Conservation (phyloP, 1,140 invertebrate genomes). For the Temnothorax curvispinosus region DNA sequence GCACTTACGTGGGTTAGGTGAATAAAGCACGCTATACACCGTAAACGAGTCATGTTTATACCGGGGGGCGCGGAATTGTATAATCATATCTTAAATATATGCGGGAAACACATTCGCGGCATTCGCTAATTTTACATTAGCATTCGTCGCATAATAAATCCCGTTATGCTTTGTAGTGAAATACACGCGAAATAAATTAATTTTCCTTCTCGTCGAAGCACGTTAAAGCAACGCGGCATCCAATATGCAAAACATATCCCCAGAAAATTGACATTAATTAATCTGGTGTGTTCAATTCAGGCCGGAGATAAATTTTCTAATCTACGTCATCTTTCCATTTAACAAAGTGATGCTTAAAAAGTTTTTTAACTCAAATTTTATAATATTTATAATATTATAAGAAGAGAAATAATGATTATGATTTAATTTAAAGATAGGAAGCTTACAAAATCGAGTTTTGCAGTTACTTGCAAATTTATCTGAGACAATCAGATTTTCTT, state of each 20-base stretch:
- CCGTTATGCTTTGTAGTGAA: not conserved
- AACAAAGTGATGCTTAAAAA: not conserved
- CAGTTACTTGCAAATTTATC: not conserved
- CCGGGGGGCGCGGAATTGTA: not conserved
- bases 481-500: not conserved
- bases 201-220: not conserved
- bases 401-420: not conserved
- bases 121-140: conserved; percentile 26
- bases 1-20: conserved; percentile 19
- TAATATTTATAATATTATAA: not conserved
- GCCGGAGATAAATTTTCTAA: not conserved
- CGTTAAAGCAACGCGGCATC: not conserved
- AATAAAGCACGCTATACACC: not conserved
- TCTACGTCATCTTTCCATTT: not conserved
- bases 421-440: not conserved
- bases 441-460: not conserved
- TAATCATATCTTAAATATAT: conserved; percentile 41
- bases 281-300: not conserved
- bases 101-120: not conserved
- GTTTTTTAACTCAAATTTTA: not conserved
- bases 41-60: conserved; percentile 28
- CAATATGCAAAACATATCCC: not conserved
- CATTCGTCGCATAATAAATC: conserved; percentile 2
- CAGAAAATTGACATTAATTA: not conserved
- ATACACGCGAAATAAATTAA: not conserved